Conservation (phyloP, 2,797 vertebrate genomes). For the Hylomyscus alleni region DNA sequence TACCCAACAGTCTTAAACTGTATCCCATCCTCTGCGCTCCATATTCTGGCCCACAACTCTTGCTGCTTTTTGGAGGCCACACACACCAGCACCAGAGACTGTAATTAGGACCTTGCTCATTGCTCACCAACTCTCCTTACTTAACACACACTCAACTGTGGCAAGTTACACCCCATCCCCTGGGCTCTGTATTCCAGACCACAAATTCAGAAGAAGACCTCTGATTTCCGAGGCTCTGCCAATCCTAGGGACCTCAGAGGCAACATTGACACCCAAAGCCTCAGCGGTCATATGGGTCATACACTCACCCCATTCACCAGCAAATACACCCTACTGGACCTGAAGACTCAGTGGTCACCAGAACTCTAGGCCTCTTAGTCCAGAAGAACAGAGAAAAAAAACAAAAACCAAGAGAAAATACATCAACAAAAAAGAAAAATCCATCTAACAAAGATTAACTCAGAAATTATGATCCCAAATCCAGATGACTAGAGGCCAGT, state of each 20-base stretch:
- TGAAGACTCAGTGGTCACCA: neutral
- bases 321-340: neutral
- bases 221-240: neutral
- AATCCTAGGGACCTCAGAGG: neutral
- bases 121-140: neutral
- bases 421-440: neutral
- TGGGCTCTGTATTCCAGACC: neutral
- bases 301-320: neutral
- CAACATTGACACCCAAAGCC: neutral
- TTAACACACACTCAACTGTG: neutral
- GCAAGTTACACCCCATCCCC: neutral
- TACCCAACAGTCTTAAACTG: neutral
- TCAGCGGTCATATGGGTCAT: neutral
- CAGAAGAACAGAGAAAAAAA: neutral
- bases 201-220: neutral
- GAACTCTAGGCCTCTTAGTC: neutral
- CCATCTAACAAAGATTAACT: neutral
- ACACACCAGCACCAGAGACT: neutral
- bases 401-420: neutral
- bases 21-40: neutral
- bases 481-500: neutral
- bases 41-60: neutral
- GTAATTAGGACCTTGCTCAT: neutral
- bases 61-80: neutral
- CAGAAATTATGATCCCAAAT: neutral